Base-by-base conservation (phyloP, 2,888 invertebrate species). In the Mimumesa dahlbomi region DNA sequence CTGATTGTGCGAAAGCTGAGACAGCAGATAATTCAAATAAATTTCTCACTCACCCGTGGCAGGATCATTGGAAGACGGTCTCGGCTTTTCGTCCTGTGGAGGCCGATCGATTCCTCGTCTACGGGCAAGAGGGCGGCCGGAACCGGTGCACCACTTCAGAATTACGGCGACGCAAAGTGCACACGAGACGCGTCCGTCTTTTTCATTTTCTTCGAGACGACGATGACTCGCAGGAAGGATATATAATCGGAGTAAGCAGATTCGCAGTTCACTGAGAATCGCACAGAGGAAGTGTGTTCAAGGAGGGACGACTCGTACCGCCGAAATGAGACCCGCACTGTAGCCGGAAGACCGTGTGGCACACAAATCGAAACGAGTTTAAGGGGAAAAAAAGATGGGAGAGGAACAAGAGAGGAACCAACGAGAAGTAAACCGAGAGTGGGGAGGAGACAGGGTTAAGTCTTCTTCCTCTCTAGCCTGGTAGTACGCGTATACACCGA, bases 261-360 rank as follows among this genome's bases (percentile, higher is more conserved):
- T 59, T 59, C 48, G 61, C 52, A 46, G 3, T 68, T 67, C 75
- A 77, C 73, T 62, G 74, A 64, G 63, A 75, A 48, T 71, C 61
- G 58, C 61, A 62, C 57, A 48, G 45, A n/a, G 54, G 31, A 45
- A 46, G 31, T 18, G 56, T 5, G 19, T n/a, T n/a, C n/a, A n/a
- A 36, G 54, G 52, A 52, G 14, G 16, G n/a, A n/a, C n/a, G n/a
- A n/a, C n/a, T n/a, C n/a, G n/a, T 52, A 46, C 13, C 21, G 49
- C 34, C 54, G 62, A 52, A 70, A 56, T 65, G 65, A 69, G 73
- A 81, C 75, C 68, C 75, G 81, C 79, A 81, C 79, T 78, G 78
- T 80, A 75, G 78, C 75, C 75, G 78, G 75, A 78, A 80, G 64
- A n/a, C n/a, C n/a, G n/a, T 73, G 45, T 81, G 78, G 72, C 71